Conservation (phyloP, 1,140 invertebrate species). For the Eurytemora carolleeae region DNA sequence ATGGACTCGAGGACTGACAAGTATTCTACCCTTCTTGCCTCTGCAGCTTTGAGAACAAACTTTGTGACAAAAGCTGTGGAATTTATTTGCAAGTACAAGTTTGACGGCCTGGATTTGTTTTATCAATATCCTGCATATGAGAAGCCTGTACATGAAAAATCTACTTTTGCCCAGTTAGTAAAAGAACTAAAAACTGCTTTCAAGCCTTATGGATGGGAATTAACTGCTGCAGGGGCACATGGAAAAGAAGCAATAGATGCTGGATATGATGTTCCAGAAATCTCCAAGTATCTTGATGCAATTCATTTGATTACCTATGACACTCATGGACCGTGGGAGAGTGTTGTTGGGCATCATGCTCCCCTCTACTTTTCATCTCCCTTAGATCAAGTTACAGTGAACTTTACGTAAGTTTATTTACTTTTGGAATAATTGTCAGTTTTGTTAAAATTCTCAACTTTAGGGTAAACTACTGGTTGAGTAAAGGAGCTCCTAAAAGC, state of each 20-base stretch:
- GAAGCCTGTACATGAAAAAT: background rate
- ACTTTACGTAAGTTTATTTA: background rate
- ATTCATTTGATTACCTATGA: constrained; percentile 30
- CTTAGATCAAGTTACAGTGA: background rate
- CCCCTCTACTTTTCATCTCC: background rate
- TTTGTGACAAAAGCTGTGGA: background rate
- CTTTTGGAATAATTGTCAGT: no score
- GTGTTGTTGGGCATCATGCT: constrained; percentile 18
- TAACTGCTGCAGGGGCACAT: constrained; percentile 41
- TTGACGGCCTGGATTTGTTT: constrained; percentile 25
- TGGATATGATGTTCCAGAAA: constrained; percentile 12
- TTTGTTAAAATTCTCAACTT: constrained; percentile 22
- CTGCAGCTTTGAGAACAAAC: background rate
- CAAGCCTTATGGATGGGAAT: constrained; percentile 27
- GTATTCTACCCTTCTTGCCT: background rate
- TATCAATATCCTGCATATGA: constrained; percentile 1
- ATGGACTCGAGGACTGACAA: constrained; percentile 14
- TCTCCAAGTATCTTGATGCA: constrained; percentile 17
- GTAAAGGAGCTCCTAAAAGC: constrained; percentile 52
- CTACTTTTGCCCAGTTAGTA: background rate
- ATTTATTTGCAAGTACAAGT: constrained; percentile 19
- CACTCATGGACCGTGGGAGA: constrained; percentile 24
- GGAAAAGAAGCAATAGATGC: constrained; percentile 28
- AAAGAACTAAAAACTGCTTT: constrained; percentile 36
- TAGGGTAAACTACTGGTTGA: constrained; percentile 62